Evolutionary conservation across 2,113 vertebrate species (phyloP).

Genomic region (Lethenteron reissneri): DNA sequence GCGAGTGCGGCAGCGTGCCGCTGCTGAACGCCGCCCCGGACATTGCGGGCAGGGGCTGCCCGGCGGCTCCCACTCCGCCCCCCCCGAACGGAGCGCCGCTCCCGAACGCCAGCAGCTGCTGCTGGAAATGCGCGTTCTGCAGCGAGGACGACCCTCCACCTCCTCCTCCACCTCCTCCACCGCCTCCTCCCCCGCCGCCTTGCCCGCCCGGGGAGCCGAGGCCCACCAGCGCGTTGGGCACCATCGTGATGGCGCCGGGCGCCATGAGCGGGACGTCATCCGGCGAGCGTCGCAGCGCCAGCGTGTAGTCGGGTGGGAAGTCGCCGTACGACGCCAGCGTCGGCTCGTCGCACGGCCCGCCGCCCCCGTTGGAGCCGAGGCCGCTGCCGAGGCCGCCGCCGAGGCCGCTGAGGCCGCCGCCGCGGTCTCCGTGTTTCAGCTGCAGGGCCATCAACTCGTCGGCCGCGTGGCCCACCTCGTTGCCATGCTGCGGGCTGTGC

Average conservation of each 20-base stretch:
- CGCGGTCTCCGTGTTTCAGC: slow-evolving; percentile 74
- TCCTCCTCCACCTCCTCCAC: too few species aligned
- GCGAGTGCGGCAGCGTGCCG: slow-evolving; percentile 88
- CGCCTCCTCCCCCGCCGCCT: not conserved
- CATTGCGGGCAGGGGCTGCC: slow-evolving; percentile 12
- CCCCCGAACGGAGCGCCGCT: slow-evolving; percentile 78
- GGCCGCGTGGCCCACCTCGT: slow-evolving; percentile 53
- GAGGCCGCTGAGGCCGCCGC: slow-evolving; percentile 16
- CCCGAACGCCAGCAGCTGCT: slow-evolving; percentile 46
- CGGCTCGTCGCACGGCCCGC: slow-evolving; percentile 36
- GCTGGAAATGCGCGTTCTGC: slow-evolving; percentile 7
- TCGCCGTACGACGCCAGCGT: not conserved
- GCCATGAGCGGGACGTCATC: slow-evolving; percentile 78
- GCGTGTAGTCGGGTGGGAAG: slow-evolving; percentile 71
- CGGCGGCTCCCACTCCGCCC: not conserved
- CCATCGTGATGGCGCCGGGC: slow-evolving; percentile 78
- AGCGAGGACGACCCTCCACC: too few species aligned
- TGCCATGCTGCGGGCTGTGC: slow-evolving; percentile 38
- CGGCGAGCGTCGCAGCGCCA: slow-evolving; percentile 65
- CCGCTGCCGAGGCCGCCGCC: too few species aligned
- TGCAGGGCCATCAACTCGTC: slow-evolving; percentile 75
- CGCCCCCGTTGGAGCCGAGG: too few species aligned
- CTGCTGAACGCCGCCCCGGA: slow-evolving; percentile 21
- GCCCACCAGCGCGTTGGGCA: slow-evolving; percentile 59
- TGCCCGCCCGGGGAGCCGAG: slow-evolving; percentile 7